Evolutionary conservation across 2,888 invertebrate species (phyloP), one percentile per base, ranked within the genome.

Genomic region (Drosophila planitibia): DNA sequence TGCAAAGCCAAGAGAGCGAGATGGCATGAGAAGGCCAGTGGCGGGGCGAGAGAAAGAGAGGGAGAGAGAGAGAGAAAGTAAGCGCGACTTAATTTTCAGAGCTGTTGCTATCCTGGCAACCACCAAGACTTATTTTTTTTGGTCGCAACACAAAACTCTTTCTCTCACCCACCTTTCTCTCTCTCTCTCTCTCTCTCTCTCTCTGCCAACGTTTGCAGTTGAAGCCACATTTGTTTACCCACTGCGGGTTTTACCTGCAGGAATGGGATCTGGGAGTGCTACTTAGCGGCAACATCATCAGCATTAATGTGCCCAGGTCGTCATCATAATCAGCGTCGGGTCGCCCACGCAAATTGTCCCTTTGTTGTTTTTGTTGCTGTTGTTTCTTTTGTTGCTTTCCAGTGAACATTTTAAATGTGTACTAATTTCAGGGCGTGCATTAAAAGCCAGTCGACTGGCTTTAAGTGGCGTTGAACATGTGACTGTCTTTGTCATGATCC

Each of bases 221-320:
- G 67, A 59, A 39, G 54, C 66, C 64, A 67, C 68, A 79, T 79
- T 81, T 79, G 83, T 73, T 83, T 72, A 76, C 83, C 85, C 70
- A 60, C 63, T 47, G 54, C 65, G 64, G 61, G 57, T 25, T 30
- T 61, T 58, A n/a, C 51, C 47, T 30, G 41, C 32, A 14, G 58
- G 61, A 67, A 75, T 79, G 79, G 74, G 80, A 68, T 68, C 74
- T 74, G 83, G 85, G 87, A 82, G 81, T 81, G 84, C 84, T 87
- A 84, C 87, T 84, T 84, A 84, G 87, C 84, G 83, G 87, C 79
- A 87, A 82, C 84, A 84, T 87, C 87, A 84, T 87, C 84, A 84
- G 79, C 84, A 78, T 87, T 84, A 84, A 84, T 84, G 84, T 78
- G 81, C 81, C 87, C 85, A 76, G 87, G 75, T 85, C 83, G 79